Conservation (phyloP, 2,888 invertebrate species). For the Tipula unca region DNA sequence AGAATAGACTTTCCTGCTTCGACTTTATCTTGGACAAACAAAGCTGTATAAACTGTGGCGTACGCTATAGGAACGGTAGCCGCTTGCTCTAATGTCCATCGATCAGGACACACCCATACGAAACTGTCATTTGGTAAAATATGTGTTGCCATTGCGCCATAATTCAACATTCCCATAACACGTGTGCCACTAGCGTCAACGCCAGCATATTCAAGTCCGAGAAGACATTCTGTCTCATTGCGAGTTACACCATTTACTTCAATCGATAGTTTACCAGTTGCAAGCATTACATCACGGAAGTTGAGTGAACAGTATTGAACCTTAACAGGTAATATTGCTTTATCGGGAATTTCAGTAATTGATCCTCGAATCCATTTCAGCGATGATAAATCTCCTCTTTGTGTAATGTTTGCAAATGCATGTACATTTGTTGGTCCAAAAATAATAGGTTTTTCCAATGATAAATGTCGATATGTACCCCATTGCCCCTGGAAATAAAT, state of each 20-base stretch:
- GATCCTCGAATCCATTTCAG: constrained; percentile 75
- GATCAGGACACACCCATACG: constrained; percentile 59
- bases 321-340: constrained; percentile 41
- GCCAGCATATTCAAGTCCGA: constrained; percentile 63
- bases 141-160: constrained; percentile 48
- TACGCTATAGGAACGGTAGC: constrained; percentile 76
- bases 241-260: constrained; percentile 66
- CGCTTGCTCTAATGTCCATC: constrained; percentile 66
- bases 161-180: constrained; percentile 54
- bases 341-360: constrained; percentile 43
- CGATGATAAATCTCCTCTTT: constrained; percentile 79
- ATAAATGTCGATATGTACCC: constrained; percentile 80
- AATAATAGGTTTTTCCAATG: constrained; percentile 46
- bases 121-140: constrained; percentile 41
- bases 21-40: constrained; percentile 36
- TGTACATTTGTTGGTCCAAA: constrained; percentile 48
- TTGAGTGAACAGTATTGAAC: constrained; percentile 75
- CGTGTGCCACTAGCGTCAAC: constrained; percentile 48
- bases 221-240: constrained; percentile 54
- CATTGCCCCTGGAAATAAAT: constrained; percentile 47
- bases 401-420: constrained; percentile 67
- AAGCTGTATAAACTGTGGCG: constrained; percentile 52
- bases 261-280: constrained; percentile 78
- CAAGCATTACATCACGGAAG: constrained; percentile 92
- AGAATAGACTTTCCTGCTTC: constrained; percentile 40